phyloP scores from a whole-genome alignment of 1,140 invertebrate genomes.

The Berghia stephanieae region DNA sequence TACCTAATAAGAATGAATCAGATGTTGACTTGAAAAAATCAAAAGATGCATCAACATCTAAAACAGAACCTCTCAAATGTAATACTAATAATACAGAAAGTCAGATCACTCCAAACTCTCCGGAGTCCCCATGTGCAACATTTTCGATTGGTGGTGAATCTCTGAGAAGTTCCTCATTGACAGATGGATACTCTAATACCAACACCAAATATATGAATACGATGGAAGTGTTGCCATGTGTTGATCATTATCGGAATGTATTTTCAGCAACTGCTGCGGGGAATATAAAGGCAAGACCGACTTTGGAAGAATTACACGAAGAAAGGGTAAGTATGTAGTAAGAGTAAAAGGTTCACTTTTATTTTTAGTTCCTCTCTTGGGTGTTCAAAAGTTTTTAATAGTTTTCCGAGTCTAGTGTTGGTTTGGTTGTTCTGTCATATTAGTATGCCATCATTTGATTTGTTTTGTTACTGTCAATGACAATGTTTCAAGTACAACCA shows the following conservation, averaged over 20 bases:
- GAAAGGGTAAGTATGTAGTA: slow-evolving; percentile 11
- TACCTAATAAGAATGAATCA: neutral
- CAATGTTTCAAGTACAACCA: no score
- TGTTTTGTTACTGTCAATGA: no score
- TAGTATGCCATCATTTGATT: no score
- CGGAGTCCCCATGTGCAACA: slow-evolving; percentile 30
- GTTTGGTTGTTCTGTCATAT: no score
- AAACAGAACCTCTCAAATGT: slow-evolving; percentile 1
- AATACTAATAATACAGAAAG: neutral
- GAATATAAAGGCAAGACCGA: slow-evolving; percentile 23
- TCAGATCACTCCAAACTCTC: no score
- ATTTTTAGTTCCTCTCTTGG: no score
- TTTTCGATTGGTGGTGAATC: slow-evolving; percentile 33
- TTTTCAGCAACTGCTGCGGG: slow-evolving; percentile 29
- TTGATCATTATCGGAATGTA: slow-evolving; percentile 31
- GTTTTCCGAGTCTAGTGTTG: no score
- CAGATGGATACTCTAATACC: slow-evolving; percentile 25
- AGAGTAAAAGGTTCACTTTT: neutral
- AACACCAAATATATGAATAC: slow-evolving; percentile 30
- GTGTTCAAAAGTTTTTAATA: no score
- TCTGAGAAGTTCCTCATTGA: slow-evolving; percentile 12
- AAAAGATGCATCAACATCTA: neutral
- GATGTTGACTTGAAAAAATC: slow-evolving; percentile 7
- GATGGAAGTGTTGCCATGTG: slow-evolving; percentile 31
- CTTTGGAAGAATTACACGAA: slow-evolving; percentile 29